Evolutionary conservation across 35 echinoderm and acorn worm genomes (phyloP), one percentile per base, ranked within the genome.

Genomic region (Acanthaster planci): DNA sequence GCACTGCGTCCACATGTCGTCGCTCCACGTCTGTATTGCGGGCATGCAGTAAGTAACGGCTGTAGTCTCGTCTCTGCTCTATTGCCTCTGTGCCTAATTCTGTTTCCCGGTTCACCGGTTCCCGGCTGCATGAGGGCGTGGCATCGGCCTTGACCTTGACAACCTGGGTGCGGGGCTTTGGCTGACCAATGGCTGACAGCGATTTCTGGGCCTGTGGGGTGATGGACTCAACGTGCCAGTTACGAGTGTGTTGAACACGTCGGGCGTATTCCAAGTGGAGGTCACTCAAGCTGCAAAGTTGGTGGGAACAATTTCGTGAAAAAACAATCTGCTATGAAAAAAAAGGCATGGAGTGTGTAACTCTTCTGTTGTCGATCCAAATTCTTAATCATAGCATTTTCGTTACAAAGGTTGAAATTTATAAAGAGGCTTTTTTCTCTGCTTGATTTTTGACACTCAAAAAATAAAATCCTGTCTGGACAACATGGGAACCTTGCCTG

Each of bases 21-120:
- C 80, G 80, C 21, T 85, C 54, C 29, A 99, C 77, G 76, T 91
- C 89, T 18, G 55, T 47, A 30, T 67, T 86, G 57, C 96, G 84
- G 2, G 85, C 82, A 7, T 88, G 67, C 26, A 91, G 54, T 32
- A 99, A 53, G 75, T 85, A 99, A 68, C 92, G 88, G 3, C 88
- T 88, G 37, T 99, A 99, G 76, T 99, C 92, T 35, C 96, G 53
- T 40, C 96, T 90, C 80, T 99, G 96, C 51, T 99, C 88, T 2
- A 94, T 78, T 12, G 88, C 96, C 40, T 88, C 91, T 40, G 90
- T 50, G 15, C 76, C 85, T 0, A 99, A 85, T 10, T 78, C 79
- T 2, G 60, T 39, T 12, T 86, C 77, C 23, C 81, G 59, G 27
- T 93, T 79, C n/a, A 99, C 51, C 9, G 96, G 96, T 15, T 93